Evolutionary conservation across 2,113 vertebrate species (phyloP), one percentile per base, ranked within the genome.

Genomic region (Triplophysa dalaica): DNA sequence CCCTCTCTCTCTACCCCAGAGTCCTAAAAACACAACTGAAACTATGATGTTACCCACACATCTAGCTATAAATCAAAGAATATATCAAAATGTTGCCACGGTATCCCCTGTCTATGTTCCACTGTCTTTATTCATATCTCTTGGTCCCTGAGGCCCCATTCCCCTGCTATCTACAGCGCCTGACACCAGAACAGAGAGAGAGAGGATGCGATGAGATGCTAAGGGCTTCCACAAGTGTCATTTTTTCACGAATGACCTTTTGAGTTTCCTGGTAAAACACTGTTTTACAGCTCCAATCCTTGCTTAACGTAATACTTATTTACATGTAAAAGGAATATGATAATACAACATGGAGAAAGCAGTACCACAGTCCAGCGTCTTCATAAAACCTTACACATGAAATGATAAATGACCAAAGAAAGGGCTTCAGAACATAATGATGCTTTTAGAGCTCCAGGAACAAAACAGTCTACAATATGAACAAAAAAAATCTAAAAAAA

Each of bases 171-270:
- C 38, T 5, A 21, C 38, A 62, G 43, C 26, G 12, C 26, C 21
- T 54, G 56, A 22, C 33, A 21, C n/a, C 19, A 58, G 26, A 41
- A 74, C 33, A 78, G 17, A 63, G 58, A 62, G 58, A 62, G 58
- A 11, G 26, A 38, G 33, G 6, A 69, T 73, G 68, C 75, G 54
- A 76, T 52, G 6, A 54, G 56, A 78, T 38, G 33, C 33, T 7
- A 38, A 38, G 33, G 82, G 48, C 90, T 90, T 89, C 91, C 89
- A 93, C 91, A 92, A 89, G 87, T 92, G 91, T 91, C 91, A 86
- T 78, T 79, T 83, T 82, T 80, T 85, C 85, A 89, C 89, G 89
- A 89, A 88, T 89, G 85, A 88, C 86, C 89, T 87, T 88, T 87
- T 58, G 54, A 21, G 54, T 1, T 8, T 58, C 9, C 10, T 9